Base-by-base conservation (phyloP, 2,113 vertebrate genomes). In the Illadopsis cleaveri region DNA sequence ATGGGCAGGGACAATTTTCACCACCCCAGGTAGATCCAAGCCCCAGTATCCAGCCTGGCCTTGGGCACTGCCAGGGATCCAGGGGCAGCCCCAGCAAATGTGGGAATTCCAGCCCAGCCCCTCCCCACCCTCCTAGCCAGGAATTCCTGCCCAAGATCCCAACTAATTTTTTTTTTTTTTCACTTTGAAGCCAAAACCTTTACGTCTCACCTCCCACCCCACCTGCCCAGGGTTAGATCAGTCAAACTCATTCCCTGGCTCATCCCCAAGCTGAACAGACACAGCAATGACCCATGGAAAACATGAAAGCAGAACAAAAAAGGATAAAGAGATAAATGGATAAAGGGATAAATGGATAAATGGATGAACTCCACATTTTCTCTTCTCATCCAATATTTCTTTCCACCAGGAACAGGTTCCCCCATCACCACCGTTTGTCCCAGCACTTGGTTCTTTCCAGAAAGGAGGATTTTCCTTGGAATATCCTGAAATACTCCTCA, bases 1-100 rank as follows among this genome's bases (percentile, higher is more conserved):
- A 33, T 18, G 37, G 19, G 17, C 22, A 40, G 12, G 28, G 42
- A 64, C 50, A 57, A 1, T 17, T 65, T 12, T 66, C 15, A 10
- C 14, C 1, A 0, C 6, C 45, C 65, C 80, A 60, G 24, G 9
- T 0, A 1, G 27, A 0, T 81, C 45, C 73, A 35, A 15, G n/a
- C n/a, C n/a, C n/a, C n/a, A n/a, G n/a, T n/a, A n/a, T n/a, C n/a
- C n/a, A n/a, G n/a, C 48, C 42, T 10, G 31, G 35, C 31, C 50
- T 64, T 10, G 76, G 50, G 1, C 76, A 48, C 0, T 64, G 0
- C 75, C 66, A 72, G 50, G 75, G 76, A 72, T 80, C 30, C 65
- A 70, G 57, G 40, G 65, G 6, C 64, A 62, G 62, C 64, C 54
- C 0, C 73, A 78, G 73, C 48, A 6, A 3, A 11, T 50, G 42